These are phyloP conservation scores for Sphyrna mokarran DNA, from an alignment of 2,113 vertebrate species.

Conservation along the genomic window DNA sequence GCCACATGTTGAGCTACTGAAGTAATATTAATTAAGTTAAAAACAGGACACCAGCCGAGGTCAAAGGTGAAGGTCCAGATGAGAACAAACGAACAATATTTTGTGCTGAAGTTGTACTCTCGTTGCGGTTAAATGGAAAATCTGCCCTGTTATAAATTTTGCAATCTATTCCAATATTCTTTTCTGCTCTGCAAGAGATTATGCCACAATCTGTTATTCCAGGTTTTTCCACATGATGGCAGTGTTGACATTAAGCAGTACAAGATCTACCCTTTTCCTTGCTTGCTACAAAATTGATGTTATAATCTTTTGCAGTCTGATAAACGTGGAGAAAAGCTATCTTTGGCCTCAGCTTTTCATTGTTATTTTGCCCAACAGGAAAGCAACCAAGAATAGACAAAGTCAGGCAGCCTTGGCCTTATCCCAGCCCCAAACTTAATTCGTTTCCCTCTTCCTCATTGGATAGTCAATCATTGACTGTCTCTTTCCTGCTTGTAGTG, in stretches of 20 bases:
- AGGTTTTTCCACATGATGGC: neutral
- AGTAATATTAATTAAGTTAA: neutral
- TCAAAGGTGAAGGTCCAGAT: neutral
- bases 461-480: neutral
- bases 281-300: neutral
- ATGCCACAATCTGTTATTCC: neutral
- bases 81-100: neutral
- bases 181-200: neutral
- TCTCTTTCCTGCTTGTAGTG: neutral
- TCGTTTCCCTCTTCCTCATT: neutral
- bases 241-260: neutral
- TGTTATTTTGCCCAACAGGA: neutral
- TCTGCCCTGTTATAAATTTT: neutral
- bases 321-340: neutral
- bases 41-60: neutral
- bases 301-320: neutral
- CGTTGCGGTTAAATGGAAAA: neutral
- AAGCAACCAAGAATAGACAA: neutral
- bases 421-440: neutral
- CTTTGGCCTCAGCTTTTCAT: neutral
- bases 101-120: neutral
- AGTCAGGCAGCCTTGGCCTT: neutral
- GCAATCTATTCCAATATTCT: neutral
- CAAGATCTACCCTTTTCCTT: neutral
- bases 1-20: too few species aligned